Base-by-base conservation (phyloP, 2,888 invertebrate species). In the Stenodema calcarata region DNA sequence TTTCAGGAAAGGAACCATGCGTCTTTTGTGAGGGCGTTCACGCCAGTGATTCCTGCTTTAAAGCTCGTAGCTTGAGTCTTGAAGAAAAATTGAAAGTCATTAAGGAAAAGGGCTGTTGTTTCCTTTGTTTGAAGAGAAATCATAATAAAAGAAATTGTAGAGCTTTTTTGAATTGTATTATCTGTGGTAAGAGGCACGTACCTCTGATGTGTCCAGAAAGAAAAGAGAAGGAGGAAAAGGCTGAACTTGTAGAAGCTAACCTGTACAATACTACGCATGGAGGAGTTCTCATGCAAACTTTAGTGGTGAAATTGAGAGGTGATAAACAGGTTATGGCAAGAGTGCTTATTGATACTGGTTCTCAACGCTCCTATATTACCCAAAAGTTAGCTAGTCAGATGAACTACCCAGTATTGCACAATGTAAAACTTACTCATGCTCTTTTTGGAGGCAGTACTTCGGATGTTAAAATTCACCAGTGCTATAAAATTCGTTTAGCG, bases 401-500 rank as follows among this genome's bases (percentile, higher is more conserved):
- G 23, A 44, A 28, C 4, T n/a, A 30, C 9, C n/a, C 1, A 14
- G 14, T 70, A 9, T 1, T 83, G 2, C 23, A 70, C 12, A 23
- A 41, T 16, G 62, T n/a, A 16, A 70, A 18, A 16, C 12, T 83
- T 14, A 23, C 6, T 16, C 70, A 83, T n/a, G 69, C 70, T 0
- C 44, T 83, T 4, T 83, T 83, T 83, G 83, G 83, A 1, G 83
- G 83, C 12, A 3, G 1, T 7, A 28, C 1, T 1, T 27, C 54
- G 9, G 50, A 28, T 7, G 16, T 7, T 1, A 14, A 54, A 28
- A 54, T 6, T 12, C 80, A 80, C 18, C 23, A 28, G 2, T 54
- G 80, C 28, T 80, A 80, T 28, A 80, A 28, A 30, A 50, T 87
- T 23, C 88, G 87, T 9, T 23, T 89, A 3, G 50, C 80, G 44